Base-by-base conservation (phyloP, 2,797 vertebrate species). In the Setipinna tenuifilis region DNA sequence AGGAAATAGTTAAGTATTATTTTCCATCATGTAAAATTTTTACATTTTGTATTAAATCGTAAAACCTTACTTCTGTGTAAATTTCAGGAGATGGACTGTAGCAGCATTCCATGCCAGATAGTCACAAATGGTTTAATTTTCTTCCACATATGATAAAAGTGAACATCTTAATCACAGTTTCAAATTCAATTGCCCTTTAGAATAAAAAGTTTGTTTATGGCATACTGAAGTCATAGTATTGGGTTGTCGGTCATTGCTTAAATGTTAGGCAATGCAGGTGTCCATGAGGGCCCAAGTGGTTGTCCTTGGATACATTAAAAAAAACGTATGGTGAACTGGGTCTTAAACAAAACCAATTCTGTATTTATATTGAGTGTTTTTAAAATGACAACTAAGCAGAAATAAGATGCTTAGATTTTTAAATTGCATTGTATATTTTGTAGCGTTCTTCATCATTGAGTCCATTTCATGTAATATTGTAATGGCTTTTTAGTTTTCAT, bases 1-100 rank as follows among this genome's bases (percentile, higher is more conserved):
- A 86, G 87, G 61, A 89, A 81, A 84, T 35, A 54, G 35, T 50
- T 83, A 17, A 81, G 82, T 88, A 84, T 87, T 80, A 78, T 85
- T 87, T 78, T 82, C 48, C 58, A 83, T 31, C 54, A 88, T 59
- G 87, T 81, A 23, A 41, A 82, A 14, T 28, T 82, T 86, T 65
- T 83, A 14, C 11, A 65, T 35, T 84, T 75, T 23, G 25, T 81
- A 81, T 61, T 28, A 82, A 68, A 54, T 61, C n/a, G 14, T 41
- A 86, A 58, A 81, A 44, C 31, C 35, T 78, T 78, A 78, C 71
- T 21, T 78, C 35, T 78, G 35, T 78, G 71, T 78, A 78, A n/a
- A 23, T 59, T 82, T 16, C 82, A 80, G 48, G 68, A 31, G 84
- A 62, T 14, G 3, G 23, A 59, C 10, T 35, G 80, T 44, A n/a